Base-by-base conservation (phyloP, 2,888 invertebrate genomes). In the Drosophila meridiana region DNA sequence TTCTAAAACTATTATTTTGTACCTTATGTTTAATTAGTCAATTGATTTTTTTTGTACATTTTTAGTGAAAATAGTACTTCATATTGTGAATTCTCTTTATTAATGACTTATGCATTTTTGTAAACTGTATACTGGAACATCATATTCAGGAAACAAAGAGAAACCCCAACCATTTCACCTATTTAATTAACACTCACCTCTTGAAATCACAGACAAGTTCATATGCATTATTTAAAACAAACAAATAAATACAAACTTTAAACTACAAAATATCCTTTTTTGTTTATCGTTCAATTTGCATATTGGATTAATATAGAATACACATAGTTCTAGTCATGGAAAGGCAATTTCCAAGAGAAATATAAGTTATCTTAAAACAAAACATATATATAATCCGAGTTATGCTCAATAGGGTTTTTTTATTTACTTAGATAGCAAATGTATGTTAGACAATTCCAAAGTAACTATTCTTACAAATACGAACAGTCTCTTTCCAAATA, bases 1-100 rank as follows among this genome's bases (percentile, higher is more conserved):
- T 57, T 62, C 20, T 64, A 61, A 77, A 34, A 76, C 62, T 71
- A 71, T 72, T 71, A 77, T 83, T 73, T 87, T 69, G 53, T 73
- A 73, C 47, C 57, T 63, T 87, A 88, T 62, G 59, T 72, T 84
- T 89, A 84, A 84, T 83, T 84, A 84, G 89, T 72, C 78, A 89
- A 88, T 83, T 87, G 78, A 85, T 74, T 69, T 87, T 76, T 79
- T 82, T 57, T 67, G 64, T 71, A 77, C 50, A 71, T 69, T 57
- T 61, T 67, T 79, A 87, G 69, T 73, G 43, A 63, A 78, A 76
- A 69, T 75, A 76, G 53, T 70, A 64, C 83, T 71, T 81, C 34
- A 80, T 45, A 80, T 65, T 78, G 62, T 78, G 82, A 81, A 82
- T 73, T 81, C 69, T 81, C 61, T 60, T 57, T 80, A 56, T 65